These are phyloP conservation scores for Trissolcus basalis DNA, from an alignment of 1,140 invertebrate genomes.

Conservation along the genomic window DNA sequence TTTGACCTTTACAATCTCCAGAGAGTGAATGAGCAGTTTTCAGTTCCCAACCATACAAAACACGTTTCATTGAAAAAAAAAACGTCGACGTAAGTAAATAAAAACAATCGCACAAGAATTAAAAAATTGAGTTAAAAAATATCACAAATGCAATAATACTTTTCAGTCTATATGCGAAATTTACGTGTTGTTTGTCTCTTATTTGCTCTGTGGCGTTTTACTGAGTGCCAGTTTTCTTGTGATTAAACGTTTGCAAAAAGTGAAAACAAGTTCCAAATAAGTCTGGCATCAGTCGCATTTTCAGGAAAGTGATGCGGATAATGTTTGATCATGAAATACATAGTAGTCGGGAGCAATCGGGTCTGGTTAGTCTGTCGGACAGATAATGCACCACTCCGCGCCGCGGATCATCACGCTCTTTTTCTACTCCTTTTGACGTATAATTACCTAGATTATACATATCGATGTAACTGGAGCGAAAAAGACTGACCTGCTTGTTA, in stretches of 20 bases:
- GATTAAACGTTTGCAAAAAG: conserved; percentile 46
- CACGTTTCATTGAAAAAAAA: too few species aligned
- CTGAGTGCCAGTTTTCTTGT: conserved; percentile 11
- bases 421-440: conserved; percentile 57
- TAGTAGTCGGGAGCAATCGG: conserved; percentile 67
- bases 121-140: too few species aligned
- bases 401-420: conserved; percentile 20
- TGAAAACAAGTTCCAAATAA: conserved; percentile 50
- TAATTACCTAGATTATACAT: conserved; percentile 72
- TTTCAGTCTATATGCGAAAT: too few species aligned
- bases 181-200: neutral
- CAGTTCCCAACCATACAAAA: too few species aligned
- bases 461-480: conserved; percentile 72
- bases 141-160: too few species aligned
- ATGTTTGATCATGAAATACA: conserved; percentile 60
- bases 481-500: conserved; percentile 70
- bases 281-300: conserved; percentile 35
- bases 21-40: too few species aligned
- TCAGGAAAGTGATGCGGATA: conserved; percentile 53
- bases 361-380: conserved; percentile 61
- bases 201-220: conserved; percentile 11
- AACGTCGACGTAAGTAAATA: too few species aligned
- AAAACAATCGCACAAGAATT: too few species aligned
- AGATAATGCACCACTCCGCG: conserved; percentile 60
- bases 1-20: neutral